Percentiles rank a stretch among this genome's conserved stretches.
These are phyloP conservation scores for Pseudomyrmex gracilis DNA, from an alignment of 1,140 invertebrate species.

Conservation along the genomic window DNA sequence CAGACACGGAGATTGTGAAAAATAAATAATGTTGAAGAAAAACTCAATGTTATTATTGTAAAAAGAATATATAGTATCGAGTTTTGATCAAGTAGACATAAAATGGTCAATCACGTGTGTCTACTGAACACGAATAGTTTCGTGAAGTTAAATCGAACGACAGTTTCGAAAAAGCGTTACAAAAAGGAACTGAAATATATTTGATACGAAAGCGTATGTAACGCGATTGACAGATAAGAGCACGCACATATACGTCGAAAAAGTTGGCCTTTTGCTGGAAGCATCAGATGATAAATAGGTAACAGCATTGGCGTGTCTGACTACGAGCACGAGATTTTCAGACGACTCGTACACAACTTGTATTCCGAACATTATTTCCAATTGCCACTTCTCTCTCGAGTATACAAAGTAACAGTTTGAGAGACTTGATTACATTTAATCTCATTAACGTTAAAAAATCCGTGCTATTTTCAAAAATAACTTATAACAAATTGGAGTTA, in stretches of 20 bases:
- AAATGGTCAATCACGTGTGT: neutral
- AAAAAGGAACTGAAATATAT: neutral
- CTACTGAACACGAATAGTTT: neutral
- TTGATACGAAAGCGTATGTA: neutral
- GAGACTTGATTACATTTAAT: neutral
- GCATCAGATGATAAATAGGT: slow-evolving; percentile 20
- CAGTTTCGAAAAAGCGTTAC: neutral
- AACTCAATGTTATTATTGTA: neutral
- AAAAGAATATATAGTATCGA: neutral
- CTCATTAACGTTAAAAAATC: neutral
- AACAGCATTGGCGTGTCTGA: neutral
- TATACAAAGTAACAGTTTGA: neutral
- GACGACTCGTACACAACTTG: slow-evolving; percentile 2
- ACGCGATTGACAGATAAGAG: slow-evolving; percentile 33
- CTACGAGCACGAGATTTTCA: neutral
- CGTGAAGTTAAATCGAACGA: slow-evolving; percentile 9
- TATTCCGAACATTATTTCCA: neutral
- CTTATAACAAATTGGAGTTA: slow-evolving; percentile 2
- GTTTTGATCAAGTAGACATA: neutral
- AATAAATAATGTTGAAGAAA: too few species aligned
- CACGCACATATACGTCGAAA: neutral
- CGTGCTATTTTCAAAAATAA: neutral
- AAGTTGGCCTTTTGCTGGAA: neutral
- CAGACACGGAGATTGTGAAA: neutral
- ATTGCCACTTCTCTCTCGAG: neutral